Evolutionary conservation across 37 sponge, comb jelly and placozoan species (phyloP), one percentile per base, ranked within the genome.

Genomic region (Agelas oroides): DNA sequence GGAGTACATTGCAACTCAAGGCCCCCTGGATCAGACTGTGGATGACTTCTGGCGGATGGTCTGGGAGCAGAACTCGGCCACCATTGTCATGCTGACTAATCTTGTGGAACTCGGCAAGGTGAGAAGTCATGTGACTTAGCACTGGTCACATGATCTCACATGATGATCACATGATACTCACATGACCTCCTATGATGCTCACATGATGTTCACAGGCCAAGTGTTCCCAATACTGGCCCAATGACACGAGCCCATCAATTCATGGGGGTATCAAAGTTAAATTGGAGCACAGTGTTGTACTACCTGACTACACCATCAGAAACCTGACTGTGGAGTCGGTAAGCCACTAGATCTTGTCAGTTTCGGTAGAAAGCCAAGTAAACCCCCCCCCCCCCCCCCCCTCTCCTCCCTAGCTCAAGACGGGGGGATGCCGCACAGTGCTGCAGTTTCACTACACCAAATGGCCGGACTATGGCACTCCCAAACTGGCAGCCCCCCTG

Each of bases 31-130:
- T 33, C 87, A 89, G 71, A 95, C 96, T 37, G 72, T 84, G 40
- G 83, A 31, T 11, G 93, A 95, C 80, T 97, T 97, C 80, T 97
- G 97, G 97, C n/a, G 94, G 27, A 97, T 97, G 97, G 87, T 97
- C 34, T 97, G 96, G 96, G 97, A 97, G 58, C 84, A 90, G 58
- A 65, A 92, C 27, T 30, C 69, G 14, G 70, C 81, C 65, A 90
- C 89, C 46, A 95, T 97, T 46, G 89, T 92, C 77, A 97, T 97
- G 97, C 60, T 97, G 69, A 97, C 96, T 63, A 91, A 94, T 74
- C 38, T 94, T 31, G 82, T 88, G 57, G 95, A 94, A 72, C 39
- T 64, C 54, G 95, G 92, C 40, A 79, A 90, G 78, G 89, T 83
- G 0, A 72, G 79, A 28, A 46, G 24, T 28, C 17, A 8, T 46